Evolutionary conservation across 64 coral and sea anemone genomes (phyloP).

Genomic region (Acropora tenuis): DNA sequence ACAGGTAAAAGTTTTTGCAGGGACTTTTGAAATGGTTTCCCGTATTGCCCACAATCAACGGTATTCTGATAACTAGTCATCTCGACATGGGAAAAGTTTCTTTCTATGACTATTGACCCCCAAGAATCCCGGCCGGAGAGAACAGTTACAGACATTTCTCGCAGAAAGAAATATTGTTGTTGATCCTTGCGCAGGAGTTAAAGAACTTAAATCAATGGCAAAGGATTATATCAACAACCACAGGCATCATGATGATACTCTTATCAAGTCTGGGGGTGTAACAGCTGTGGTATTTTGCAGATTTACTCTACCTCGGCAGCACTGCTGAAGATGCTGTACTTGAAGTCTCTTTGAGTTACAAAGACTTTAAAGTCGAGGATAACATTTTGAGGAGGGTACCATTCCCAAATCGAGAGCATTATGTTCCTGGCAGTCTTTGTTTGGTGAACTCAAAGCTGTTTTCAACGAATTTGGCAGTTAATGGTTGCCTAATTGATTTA

Average conservation of each 20-base stretch:
- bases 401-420: background rate
- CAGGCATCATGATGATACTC: background rate
- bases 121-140: background rate
- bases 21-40: constrained; percentile 6
- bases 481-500: constrained; percentile 5
- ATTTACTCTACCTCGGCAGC: constrained; percentile 17
- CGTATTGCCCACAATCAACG: background rate
- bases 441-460: constrained; percentile 11
- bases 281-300: background rate
- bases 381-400: background rate
- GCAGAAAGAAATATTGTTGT: background rate
- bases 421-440: constrained; percentile 10
- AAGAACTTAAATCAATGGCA: background rate
- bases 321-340: constrained; percentile 1
- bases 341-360: constrained; percentile 3
- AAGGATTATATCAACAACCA: background rate
- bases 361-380: background rate
- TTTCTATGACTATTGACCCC: constrained; percentile 3
- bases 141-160: background rate
- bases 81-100: constrained; percentile 1
- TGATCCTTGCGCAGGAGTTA: background rate
- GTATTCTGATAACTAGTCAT: constrained; percentile 4
- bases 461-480: background rate
- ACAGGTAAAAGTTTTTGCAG: constrained; percentile 2
- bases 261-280: background rate